phyloP scores from a whole-genome alignment of 2,888 invertebrate species.

The Oxystoma pomonae region DNA sequence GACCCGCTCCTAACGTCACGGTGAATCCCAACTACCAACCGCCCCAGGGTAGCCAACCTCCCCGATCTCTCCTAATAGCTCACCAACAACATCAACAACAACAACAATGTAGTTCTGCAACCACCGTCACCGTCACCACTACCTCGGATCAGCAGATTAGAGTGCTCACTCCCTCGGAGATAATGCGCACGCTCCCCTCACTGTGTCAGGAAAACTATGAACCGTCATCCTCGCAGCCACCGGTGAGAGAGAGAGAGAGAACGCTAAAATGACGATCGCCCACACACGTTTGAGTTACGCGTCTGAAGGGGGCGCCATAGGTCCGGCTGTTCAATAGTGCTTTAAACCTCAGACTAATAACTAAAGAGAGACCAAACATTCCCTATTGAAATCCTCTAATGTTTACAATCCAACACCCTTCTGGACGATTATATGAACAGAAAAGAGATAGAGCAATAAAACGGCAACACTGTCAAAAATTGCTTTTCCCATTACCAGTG shows the following conservation, averaged over 20 bases:
- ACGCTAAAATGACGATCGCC: too few species aligned
- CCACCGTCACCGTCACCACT: constrained; percentile 15
- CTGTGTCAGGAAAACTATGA: constrained; percentile 70
- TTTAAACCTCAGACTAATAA: too few species aligned
- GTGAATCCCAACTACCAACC: constrained; percentile 56
- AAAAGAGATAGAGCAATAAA: too few species aligned
- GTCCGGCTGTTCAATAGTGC: too few species aligned
- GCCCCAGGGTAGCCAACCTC: constrained; percentile 6
- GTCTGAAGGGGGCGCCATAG: too few species aligned
- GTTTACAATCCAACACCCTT: too few species aligned
- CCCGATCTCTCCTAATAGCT: not conserved
- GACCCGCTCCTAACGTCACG: constrained; percentile 66
- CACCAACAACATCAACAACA: constrained; percentile 41
- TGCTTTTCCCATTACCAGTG: too few species aligned
- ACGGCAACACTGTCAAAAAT: too few species aligned
- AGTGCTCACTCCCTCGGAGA: constrained; percentile 85
- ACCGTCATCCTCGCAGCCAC: constrained; percentile 38
- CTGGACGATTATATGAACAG: too few species aligned
- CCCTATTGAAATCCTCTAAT: too few species aligned
- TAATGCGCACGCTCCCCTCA: constrained; percentile 86
- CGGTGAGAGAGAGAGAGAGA: not conserved
- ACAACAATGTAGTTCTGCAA: constrained; percentile 10
- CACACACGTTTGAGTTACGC: too few species aligned
- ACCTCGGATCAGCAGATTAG: constrained; percentile 77
- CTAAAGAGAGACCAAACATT: too few species aligned